Percentiles rank a stretch among this genome's conserved stretches.
Conservation (phyloP, 2,113 vertebrate genomes). For the Chloroceryle aenea region DNA sequence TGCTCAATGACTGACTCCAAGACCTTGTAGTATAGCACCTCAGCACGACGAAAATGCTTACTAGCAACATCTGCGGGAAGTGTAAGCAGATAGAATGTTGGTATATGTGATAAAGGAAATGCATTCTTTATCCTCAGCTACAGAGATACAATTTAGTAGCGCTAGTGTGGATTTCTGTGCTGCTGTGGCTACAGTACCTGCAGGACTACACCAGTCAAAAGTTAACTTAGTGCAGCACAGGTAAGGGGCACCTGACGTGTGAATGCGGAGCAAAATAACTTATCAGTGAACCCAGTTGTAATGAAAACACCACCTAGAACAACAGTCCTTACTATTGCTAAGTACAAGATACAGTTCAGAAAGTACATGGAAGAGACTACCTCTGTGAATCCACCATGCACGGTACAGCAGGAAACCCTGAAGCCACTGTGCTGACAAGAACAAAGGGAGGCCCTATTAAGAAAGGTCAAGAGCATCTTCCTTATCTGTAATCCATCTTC, state of each 20-base stretch:
- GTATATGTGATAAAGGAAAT: neutral
- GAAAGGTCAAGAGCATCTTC: neutral
- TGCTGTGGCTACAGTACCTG: neutral
- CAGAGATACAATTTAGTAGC: neutral
- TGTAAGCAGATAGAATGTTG: neutral
- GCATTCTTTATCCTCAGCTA: neutral
- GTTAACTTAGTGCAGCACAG: too few relatives aligned
- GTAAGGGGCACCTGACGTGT: too few relatives aligned
- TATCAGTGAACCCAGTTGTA: neutral
- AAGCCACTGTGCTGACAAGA: neutral
- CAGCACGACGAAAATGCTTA: slow-evolving; percentile 87
- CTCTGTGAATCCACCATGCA: neutral
- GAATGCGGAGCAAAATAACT: neutral
- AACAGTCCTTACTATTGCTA: neutral
- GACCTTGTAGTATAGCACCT: slow-evolving; percentile 92
- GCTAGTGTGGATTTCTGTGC: neutral
- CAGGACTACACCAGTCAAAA: neutral
- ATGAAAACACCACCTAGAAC: neutral
- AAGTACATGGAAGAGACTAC: neutral
- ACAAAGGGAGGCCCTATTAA: neutral
- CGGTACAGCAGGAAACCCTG: neutral
- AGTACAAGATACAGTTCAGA: neutral
- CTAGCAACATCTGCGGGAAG: slow-evolving; percentile 82
- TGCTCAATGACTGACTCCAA: slow-evolving; percentile 89
- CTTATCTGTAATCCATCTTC: neutral